Percentiles rank a stretch among this genome's conserved stretches.
Conservation (phyloP, 2,113 vertebrate species). For the Charina bottae region DNA sequence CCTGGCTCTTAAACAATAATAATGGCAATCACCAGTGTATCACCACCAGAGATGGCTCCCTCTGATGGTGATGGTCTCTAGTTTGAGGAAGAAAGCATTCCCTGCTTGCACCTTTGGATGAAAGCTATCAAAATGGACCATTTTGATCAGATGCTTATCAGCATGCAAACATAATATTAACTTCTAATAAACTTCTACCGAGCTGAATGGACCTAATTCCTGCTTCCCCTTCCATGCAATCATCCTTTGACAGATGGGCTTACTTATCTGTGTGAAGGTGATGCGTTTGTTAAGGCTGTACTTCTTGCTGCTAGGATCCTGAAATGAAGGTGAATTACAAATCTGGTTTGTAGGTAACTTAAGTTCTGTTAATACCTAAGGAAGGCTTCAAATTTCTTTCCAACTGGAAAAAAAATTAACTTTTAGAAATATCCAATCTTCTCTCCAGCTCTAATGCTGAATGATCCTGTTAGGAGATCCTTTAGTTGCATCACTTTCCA, state of each 20-base stretch:
- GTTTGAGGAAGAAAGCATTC: neutral
- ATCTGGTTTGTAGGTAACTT: neutral
- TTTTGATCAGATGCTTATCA: neutral
- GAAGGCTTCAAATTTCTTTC: conserved; percentile 32
- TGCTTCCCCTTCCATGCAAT: neutral
- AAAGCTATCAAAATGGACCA: neutral
- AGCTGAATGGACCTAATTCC: neutral
- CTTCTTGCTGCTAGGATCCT: conserved; percentile 26
- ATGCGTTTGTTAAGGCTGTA: neutral
- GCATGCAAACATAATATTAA: too few relatives aligned
- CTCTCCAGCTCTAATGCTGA: conserved; percentile 25
- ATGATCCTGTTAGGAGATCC: conserved; percentile 52
- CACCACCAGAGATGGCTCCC: neutral
- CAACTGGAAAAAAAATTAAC: neutral
- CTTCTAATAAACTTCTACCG: too few relatives aligned
- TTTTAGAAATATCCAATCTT: conserved; percentile 23
- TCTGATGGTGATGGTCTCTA: neutral
- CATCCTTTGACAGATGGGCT: neutral
- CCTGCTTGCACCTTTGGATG: neutral
- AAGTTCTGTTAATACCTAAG: conserved; percentile 36
- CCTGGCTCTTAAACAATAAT: neutral
- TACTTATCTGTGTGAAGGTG: neutral
- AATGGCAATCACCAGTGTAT: neutral
- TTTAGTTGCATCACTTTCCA: conserved; percentile 52
- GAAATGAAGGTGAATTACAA: neutral